A percentile compares a stretch with the other conserved stretches of the same genome.
Conservation (phyloP, 2,888 invertebrate genomes). For the Heliconius ismenius region DNA sequence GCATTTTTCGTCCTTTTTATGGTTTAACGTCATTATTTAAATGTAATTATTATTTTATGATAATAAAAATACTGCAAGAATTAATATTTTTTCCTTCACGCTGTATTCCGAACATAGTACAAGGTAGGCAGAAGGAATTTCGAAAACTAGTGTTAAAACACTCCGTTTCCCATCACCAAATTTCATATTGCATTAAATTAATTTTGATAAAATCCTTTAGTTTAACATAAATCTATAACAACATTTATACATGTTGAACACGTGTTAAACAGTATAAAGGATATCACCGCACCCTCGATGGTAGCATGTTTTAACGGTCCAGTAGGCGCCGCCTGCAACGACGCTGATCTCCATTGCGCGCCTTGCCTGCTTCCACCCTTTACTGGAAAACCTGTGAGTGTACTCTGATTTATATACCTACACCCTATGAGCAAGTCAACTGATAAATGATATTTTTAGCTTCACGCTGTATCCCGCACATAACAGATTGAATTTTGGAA, state of each 20-base stretch:
- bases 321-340: conserved; percentile 31
- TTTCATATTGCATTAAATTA: background rate
- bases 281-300: conserved; percentile 6
- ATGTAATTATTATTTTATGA: background rate
- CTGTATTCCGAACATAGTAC: no score
- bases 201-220: background rate
- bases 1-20: background rate
- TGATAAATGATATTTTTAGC: background rate
- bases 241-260: conserved; percentile 8
- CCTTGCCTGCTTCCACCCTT: conserved; percentile 22
- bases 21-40: background rate
- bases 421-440: background rate
- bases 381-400: background rate
- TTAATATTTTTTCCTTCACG: no score
- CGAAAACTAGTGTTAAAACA: no score
- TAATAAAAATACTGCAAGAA: background rate
- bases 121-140: no score
- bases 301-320: conserved; percentile 29
- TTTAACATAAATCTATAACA: background rate
- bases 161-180: no score
- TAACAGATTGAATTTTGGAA: no score
- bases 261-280: conserved; percentile 12
- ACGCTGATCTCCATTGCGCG: conserved; percentile 23
- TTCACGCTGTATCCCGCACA: no score
- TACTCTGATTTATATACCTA: background rate